These are phyloP conservation scores for Mechanitis mazaeus DNA, from an alignment of 2,888 invertebrate species.

Conservation along the genomic window DNA sequence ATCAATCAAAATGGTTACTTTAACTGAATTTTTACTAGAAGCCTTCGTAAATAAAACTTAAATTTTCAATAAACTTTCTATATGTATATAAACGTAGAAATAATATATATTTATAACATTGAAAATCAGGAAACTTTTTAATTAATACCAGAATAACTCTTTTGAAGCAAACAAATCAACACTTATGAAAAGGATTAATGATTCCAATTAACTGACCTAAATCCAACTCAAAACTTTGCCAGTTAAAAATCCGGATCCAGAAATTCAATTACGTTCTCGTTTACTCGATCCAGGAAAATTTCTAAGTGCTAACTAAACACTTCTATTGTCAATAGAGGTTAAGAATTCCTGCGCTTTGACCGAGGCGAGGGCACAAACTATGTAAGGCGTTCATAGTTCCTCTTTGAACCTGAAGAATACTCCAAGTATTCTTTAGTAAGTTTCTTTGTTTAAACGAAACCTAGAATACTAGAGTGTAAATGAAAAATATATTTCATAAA, in stretches of 20 bases:
- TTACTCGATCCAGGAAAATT: conserved; percentile 29
- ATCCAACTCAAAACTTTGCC: conserved; percentile 21
- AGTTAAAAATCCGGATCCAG: conserved; percentile 25
- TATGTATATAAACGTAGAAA: too few relatives aligned
- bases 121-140: not conserved
- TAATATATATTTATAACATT: not conserved
- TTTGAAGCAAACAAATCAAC: not conserved
- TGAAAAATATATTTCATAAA: too few relatives aligned
- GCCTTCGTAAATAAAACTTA: too few relatives aligned
- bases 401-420: conserved; percentile 7
- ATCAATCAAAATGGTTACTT: too few relatives aligned
- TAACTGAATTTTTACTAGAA: too few relatives aligned
- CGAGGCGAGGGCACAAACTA: conserved; percentile 37
- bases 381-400: conserved; percentile 43
- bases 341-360: conserved; percentile 51
- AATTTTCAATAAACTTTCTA: too few relatives aligned
- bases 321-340: conserved; percentile 46
- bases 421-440: not conserved
- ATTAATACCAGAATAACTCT: not conserved
- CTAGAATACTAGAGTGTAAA: not conserved
- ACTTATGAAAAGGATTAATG: not conserved
- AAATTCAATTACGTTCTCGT: conserved; percentile 24
- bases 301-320: conserved; percentile 41
- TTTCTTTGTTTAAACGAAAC: conserved; percentile 8
- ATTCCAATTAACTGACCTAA: conserved; percentile 11